Base-by-base conservation (phyloP, 2,888 invertebrate genomes). In the Ischnura elegans region DNA sequence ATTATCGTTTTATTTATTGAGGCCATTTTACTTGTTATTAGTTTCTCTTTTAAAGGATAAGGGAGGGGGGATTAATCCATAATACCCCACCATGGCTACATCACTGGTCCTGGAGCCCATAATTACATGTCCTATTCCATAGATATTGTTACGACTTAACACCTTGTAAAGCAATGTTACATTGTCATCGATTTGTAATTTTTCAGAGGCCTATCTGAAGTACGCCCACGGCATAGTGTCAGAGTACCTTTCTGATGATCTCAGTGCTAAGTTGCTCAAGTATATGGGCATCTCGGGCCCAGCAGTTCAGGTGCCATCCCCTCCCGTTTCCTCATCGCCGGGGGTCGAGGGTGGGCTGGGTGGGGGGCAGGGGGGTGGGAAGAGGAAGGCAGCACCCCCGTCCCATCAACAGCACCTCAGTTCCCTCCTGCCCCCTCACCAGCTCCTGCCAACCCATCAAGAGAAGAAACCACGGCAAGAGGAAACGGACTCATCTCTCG, bases 171-270 rank as follows among this genome's bases (percentile, higher is more conserved):
- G 25, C 2, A 25, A 25, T 19, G 25, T 61, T 25, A 25, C 25
- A 61, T 61, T 25, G 61, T 8, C 19, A 51, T 19, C 51, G 16
- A 51, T 51, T 51, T 19, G n/a, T n/a, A n/a, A 19, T 95, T 93
- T 96, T 96, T 47, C 95, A 97, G 97, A 97, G 95, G 96, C 97
- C 93, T 98, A 97, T 95, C 95, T 97, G 86, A 97, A 97, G 95
- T 98, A 98, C 96, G 98, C 98, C 0, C 97, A 97, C 95, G 98
- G 98, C 21, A 97, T 98, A 94, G 96, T 98, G 87, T 98, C 98
- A 0, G 98, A 98, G 95, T 98, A 98, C 95, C 96, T 98, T 51
- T 97, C 97, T 95, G 97, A 97, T 87, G 97, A 97, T 94, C 95
- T 98, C 93, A 96, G 97, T 93, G 97, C 97, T 94, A 97, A 97